Base-by-base conservation (phyloP, 2,888 invertebrate species). In the Sisyra nigra region DNA sequence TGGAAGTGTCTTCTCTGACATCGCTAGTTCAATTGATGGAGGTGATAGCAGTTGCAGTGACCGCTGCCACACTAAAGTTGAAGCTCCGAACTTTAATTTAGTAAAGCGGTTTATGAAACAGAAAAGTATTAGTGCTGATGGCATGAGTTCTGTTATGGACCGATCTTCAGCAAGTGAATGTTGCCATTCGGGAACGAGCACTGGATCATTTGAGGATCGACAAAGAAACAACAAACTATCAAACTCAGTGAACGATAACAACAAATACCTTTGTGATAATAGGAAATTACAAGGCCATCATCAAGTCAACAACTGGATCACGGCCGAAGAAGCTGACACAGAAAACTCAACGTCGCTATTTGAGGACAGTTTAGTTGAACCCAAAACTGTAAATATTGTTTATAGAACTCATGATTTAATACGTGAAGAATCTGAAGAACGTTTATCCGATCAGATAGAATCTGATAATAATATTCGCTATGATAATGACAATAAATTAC, bases 51-150 rank as follows among this genome's bases (percentile, higher is more conserved):
- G 55, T 24, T 49, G 52, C 29, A 40, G 49, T 10, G 48, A 49
- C 37, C 44, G 45, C 1, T 18, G 41, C 7, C 17, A 47, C 35
- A 41, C 53, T 51, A 44, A 44, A 50, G 67, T 65, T 62, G 71
- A 76, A 51, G 74, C 80, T 48, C 77, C 77, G 55, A 76, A 81
- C 51, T 78, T 88, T 59, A 88, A 80, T 62, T 71, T 89, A 55
- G 84, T 89, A 35, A 84, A 84, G 61, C 67, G 88, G 49, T 89
- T 88, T 57, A 88, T 89, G 72, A 87, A 88, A 60, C 88, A 88
- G 57, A 86, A 86, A 60, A 86, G 85, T 58, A 76, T 75, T 65
- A 83, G 84, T 50, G 78, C 77, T 44, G 84, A 85, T 59, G 78
- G 78, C 45, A 79, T 76, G 52, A 30, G 37, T 30, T 14, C 30